These are phyloP conservation scores for Nasonia oneida DNA, from an alignment of 2,888 invertebrate species.

Conservation along the genomic window DNA sequence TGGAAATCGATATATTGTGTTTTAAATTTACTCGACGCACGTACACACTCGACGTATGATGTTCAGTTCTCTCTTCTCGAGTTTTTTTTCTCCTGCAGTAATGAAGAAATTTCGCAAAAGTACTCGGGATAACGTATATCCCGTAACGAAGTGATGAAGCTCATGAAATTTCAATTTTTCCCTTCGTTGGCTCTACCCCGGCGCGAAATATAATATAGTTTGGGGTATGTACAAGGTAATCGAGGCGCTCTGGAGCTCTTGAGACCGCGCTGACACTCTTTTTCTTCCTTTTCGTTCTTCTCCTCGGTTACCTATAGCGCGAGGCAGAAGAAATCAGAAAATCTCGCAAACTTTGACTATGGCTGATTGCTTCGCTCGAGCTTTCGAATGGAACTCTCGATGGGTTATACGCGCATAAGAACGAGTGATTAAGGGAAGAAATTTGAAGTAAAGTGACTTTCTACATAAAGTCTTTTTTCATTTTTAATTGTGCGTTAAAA, in stretches of 20 bases:
- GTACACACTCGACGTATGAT: background rate
- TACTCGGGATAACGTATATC: background rate
- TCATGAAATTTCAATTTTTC: slow-evolving; percentile 48
- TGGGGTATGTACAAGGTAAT: background rate
- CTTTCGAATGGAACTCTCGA: background rate
- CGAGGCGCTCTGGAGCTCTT: background rate
- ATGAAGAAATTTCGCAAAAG: background rate
- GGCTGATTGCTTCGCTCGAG: slow-evolving; percentile 33
- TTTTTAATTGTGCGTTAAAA: too few relatives aligned
- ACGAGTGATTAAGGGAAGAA: background rate
- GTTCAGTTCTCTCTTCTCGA: background rate
- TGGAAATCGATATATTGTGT: slow-evolving; percentile 11
- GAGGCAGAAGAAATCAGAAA: slow-evolving; percentile 17
- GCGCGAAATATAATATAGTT: background rate
- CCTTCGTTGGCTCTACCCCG: slow-evolving; percentile 18
- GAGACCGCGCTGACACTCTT: background rate
- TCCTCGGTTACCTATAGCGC: background rate
- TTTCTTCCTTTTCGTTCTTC: background rate
- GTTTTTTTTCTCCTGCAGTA: background rate
- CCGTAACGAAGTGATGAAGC: slow-evolving; percentile 5
- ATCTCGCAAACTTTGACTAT: slow-evolving; percentile 16
- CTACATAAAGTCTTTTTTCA: too few relatives aligned
- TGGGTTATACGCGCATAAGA: background rate
- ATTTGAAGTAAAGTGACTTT: background rate
- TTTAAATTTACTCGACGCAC: background rate